These are phyloP conservation scores for Manis pentadactyla DNA, from an alignment of 2,797 vertebrate genomes.

Conservation along the genomic window DNA sequence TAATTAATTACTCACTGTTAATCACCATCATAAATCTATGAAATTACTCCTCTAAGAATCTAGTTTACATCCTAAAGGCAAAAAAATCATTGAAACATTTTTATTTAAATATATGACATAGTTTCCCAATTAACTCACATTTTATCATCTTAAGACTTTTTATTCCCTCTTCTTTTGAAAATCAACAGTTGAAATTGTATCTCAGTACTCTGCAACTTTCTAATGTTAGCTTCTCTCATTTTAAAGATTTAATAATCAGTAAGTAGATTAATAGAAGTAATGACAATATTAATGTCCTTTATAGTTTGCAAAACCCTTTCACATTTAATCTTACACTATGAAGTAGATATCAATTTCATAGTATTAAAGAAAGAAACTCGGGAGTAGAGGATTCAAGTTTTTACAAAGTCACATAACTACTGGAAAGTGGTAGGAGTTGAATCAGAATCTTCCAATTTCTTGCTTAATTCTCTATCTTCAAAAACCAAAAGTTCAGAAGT, in stretches of 20 bases:
- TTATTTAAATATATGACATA: constrained; percentile 39
- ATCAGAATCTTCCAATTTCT: constrained; percentile 17
- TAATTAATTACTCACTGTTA: neutral
- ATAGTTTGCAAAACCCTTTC: constrained; percentile 23
- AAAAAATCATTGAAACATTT: constrained; percentile 30
- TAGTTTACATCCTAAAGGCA: neutral
- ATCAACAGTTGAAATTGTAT: neutral
- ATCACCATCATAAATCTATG: constrained; percentile 2
- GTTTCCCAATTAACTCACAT: constrained; percentile 36
- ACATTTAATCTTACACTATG: neutral
- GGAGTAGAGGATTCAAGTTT: neutral
- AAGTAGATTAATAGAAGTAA: constrained; percentile 29
- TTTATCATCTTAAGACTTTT: constrained; percentile 44
- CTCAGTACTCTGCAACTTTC: neutral
- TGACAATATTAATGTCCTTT: neutral
- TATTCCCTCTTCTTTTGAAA: constrained; percentile 25
- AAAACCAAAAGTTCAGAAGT: neutral
- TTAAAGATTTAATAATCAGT: constrained; percentile 21
- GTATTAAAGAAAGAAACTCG: constrained; percentile 36
- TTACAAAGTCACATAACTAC: neutral
- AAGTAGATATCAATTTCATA: neutral
- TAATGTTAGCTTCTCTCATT: constrained; percentile 36
- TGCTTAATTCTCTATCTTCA: neutral
- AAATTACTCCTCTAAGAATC: neutral
- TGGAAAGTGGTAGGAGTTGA: neutral